Evolutionary conservation across 2,797 vertebrate genomes (phyloP).

Genomic region (Philypnodon macrostomus): DNA sequence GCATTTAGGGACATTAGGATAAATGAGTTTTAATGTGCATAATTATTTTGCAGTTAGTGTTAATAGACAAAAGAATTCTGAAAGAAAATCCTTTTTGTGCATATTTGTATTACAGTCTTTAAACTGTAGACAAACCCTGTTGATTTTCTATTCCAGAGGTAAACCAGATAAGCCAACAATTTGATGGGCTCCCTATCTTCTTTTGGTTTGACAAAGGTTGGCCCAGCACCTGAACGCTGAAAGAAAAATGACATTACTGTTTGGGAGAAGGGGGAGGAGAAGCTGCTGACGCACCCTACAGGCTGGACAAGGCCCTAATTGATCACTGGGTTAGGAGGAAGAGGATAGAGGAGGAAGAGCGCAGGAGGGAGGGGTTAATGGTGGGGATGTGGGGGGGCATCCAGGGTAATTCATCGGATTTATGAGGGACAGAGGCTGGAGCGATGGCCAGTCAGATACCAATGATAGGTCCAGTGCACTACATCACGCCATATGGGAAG

Average conservation of each 20-base stretch:
- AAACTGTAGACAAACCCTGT: too few relatives aligned
- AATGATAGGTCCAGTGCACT: conserved; percentile 58
- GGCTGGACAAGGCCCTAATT: conserved; percentile 72
- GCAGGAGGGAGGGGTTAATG: conserved; percentile 61
- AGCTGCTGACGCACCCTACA: conserved; percentile 67
- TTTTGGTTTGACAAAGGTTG: conserved; percentile 30
- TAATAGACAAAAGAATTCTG: too few relatives aligned
- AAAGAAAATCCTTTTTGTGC: too few relatives aligned
- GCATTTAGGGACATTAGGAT: too few relatives aligned
- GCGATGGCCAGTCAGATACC: conserved; percentile 52
- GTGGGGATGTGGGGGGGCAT: conserved; percentile 48
- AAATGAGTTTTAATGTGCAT: too few relatives aligned
- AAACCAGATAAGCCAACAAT: too few relatives aligned
- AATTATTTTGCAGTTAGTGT: too few relatives aligned
- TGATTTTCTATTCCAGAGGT: too few relatives aligned
- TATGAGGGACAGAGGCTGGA: conserved; percentile 52
- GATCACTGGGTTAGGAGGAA: conserved; percentile 71
- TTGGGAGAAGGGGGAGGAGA: conserved; percentile 29
- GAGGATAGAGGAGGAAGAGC: conserved; percentile 16
- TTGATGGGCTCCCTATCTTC: not conserved
- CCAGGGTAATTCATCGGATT: conserved; percentile 61
- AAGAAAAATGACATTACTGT: conserved; percentile 58
- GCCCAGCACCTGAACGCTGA: conserved; percentile 30
- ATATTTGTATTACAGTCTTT: too few relatives aligned
- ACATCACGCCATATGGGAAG: conserved; percentile 35